Evolutionary conservation across 2,113 vertebrate species (phyloP).

Genomic region (Pteruthius melanotis): DNA sequence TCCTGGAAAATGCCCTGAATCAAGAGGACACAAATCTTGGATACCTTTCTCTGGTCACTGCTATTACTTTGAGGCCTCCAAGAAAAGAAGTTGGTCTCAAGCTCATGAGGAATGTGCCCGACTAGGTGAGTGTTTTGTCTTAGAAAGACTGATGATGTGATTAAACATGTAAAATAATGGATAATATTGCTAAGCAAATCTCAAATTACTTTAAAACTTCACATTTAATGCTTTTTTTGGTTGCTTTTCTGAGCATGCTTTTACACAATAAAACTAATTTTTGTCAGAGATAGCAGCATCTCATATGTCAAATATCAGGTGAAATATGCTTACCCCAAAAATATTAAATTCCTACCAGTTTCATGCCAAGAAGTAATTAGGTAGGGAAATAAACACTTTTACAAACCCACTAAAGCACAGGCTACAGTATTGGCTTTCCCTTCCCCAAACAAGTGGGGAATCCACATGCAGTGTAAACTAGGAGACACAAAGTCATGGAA

Average conservation of each 20-base stretch:
- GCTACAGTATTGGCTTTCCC: neutral
- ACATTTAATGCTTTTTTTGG: neutral
- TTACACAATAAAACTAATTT: neutral
- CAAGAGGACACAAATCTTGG: slow-evolving; percentile 73
- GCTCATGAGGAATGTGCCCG: slow-evolving; percentile 81
- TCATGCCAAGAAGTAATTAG: neutral
- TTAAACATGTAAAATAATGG: neutral
- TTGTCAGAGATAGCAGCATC: neutral
- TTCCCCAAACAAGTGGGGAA: neutral
- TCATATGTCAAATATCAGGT: neutral
- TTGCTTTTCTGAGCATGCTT: neutral
- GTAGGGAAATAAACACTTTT: neutral
- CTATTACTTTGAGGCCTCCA: slow-evolving; percentile 77
- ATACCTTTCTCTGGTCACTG: slow-evolving; percentile 87
- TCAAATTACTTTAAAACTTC: neutral
- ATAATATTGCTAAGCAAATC: neutral
- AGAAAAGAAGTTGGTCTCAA: slow-evolving; percentile 76
- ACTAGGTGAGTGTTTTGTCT: slow-evolving; percentile 72
- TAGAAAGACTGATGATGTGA: neutral
- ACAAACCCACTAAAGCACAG: neutral
- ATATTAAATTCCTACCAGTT: neutral
- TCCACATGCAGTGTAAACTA: neutral
- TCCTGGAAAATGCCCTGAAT: slow-evolving; percentile 85
- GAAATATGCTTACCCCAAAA: neutral
- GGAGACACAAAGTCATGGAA: neutral